Conservation (phyloP, 2,113 vertebrate species). For the Anolis carolinensis region DNA sequence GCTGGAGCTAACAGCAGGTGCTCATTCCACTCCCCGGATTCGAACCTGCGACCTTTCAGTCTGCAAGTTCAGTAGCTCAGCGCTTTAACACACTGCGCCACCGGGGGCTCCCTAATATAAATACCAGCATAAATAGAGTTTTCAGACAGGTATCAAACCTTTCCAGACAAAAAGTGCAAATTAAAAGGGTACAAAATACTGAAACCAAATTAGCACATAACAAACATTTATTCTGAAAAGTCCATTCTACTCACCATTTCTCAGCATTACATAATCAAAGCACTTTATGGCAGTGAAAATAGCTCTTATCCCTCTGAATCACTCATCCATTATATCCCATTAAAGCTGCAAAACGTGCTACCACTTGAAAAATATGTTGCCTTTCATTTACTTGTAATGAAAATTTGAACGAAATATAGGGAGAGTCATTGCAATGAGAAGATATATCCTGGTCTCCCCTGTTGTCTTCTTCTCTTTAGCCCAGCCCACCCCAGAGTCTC, state of each 20-base stretch:
- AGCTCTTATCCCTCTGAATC: constrained; percentile 80
- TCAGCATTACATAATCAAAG: constrained; percentile 86
- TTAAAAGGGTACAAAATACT: constrained; percentile 64
- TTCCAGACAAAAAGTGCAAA: constrained; percentile 42
- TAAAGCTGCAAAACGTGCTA: constrained; percentile 89
- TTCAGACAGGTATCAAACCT: constrained; percentile 38
- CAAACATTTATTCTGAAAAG: constrained; percentile 87
- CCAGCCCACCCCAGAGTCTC: constrained; percentile 30
- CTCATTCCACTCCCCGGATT: too few species aligned
- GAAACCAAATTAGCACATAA: constrained; percentile 75
- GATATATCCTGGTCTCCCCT: constrained; percentile 66
- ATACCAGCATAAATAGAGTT: not conserved
- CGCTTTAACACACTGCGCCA: too few species aligned
- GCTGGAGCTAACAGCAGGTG: too few species aligned
- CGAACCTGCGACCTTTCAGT: too few species aligned
- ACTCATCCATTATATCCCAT: constrained; percentile 80
- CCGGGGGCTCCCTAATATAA: constrained; percentile 43
- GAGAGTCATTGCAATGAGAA: constrained; percentile 65
- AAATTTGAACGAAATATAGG: constrained; percentile 77
- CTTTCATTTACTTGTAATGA: constrained; percentile 80
- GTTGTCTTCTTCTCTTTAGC: constrained; percentile 57
- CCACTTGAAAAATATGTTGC: constrained; percentile 86
- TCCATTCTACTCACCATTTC: constrained; percentile 74
- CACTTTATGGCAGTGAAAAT: constrained; percentile 87
- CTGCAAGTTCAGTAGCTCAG: too few species aligned